These are phyloP conservation scores for Naja naja DNA, from an alignment of 2,113 vertebrate species.

Conservation along the genomic window DNA sequence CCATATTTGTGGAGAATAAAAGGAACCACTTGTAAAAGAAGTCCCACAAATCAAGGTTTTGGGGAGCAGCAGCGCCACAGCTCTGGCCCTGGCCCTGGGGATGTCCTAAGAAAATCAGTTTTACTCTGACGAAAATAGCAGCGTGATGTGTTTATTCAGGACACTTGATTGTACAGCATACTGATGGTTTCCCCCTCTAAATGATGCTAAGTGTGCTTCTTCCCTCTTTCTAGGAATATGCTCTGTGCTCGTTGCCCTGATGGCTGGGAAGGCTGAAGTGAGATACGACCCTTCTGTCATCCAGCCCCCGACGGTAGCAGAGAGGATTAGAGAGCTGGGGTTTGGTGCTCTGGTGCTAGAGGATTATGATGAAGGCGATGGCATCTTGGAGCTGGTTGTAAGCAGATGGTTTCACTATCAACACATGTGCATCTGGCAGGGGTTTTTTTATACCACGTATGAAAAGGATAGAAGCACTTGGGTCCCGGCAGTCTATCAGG, in stretches of 20 bases:
- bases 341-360: conserved; percentile 91
- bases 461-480: background rate
- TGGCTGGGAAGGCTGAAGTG: conserved; percentile 98
- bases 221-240: conserved; percentile 78
- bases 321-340: conserved; percentile 89
- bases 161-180: background rate
- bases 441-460: background rate
- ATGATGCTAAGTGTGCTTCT: background rate
- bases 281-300: conserved; percentile 83
- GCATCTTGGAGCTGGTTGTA: conserved; percentile 90
- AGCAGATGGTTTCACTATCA: conserved; percentile 51
- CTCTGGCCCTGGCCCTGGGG: background rate
- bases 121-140: background rate
- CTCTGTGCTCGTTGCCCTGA: conserved; percentile 91
- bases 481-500: too few species aligned
- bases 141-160: too few species aligned
- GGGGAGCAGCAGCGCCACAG: background rate
- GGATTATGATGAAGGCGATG: conserved; percentile 84
- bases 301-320: conserved; percentile 81
- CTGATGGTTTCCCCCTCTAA: background rate
- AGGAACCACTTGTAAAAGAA: background rate
- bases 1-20: background rate
- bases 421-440: fast-evolving
- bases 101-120: background rate
- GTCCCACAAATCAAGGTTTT: background rate